Evolutionary conservation across 2,797 vertebrate species (phyloP).

Genomic region (Propithecus perrieri): DNA sequence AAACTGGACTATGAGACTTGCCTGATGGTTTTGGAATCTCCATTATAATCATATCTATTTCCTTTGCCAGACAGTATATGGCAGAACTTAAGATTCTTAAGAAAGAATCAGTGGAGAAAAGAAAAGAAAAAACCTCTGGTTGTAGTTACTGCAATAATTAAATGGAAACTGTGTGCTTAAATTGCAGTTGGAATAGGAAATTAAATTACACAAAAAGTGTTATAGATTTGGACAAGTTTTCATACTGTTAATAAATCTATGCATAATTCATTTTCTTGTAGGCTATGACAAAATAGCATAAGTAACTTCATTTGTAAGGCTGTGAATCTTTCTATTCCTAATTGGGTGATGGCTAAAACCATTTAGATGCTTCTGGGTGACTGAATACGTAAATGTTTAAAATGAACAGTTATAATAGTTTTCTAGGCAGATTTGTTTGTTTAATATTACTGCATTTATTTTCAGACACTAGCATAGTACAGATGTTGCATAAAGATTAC

Average conservation of each 20-base stretch:
- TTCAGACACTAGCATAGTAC: constrained; percentile 50
- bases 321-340: constrained; percentile 69
- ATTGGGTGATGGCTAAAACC: constrained; percentile 71
- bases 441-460: constrained; percentile 68
- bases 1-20: neutral
- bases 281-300: constrained; percentile 69
- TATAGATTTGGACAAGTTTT: constrained; percentile 72
- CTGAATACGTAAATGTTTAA: constrained; percentile 76
- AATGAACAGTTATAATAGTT: constrained; percentile 67
- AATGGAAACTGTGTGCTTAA: constrained; percentile 66
- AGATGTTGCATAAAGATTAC: constrained; percentile 59
- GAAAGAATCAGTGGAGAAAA: constrained; percentile 18
- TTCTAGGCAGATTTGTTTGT: constrained; percentile 72
- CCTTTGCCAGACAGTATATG: neutral
- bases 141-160: constrained; percentile 71
- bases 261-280: constrained; percentile 80
- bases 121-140: neutral
- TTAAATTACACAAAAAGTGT: constrained; percentile 72
- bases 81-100: neutral
- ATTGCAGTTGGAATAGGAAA: constrained; percentile 69
- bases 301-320: constrained; percentile 75
- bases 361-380: constrained; percentile 71
- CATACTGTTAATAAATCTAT: constrained; percentile 74
- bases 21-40: neutral
- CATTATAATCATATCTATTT: neutral